phyloP scores from a whole-genome alignment of 2,113 vertebrate genomes.

The Coregonus clupeaformis region DNA sequence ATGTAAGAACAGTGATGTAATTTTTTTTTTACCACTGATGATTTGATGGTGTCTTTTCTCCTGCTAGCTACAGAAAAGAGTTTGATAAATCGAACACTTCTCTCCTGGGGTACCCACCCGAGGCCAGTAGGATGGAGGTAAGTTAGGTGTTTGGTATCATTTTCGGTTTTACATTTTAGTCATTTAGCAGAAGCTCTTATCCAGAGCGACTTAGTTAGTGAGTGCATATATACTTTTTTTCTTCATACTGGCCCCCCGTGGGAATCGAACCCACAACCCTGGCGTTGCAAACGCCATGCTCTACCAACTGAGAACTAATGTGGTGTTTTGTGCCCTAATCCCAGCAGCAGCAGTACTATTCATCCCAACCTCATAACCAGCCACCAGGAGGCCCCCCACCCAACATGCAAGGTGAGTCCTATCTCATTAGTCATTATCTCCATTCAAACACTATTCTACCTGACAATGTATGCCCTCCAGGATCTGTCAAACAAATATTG shows the following conservation, averaged over 20 bases:
- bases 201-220: no score
- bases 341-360: slow-evolving; percentile 50
- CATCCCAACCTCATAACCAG: slow-evolving; percentile 36
- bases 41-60: not conserved
- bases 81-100: slow-evolving; percentile 66
- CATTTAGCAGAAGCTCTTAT: no score
- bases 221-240: no score
- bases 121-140: slow-evolving; percentile 57
- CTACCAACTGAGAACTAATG: no score
- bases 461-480: not conserved
- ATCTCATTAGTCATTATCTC: not conserved
- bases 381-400: slow-evolving; percentile 39
- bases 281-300: no score
- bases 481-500: not conserved
- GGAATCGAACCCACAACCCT: no score
- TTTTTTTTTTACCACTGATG: not conserved
- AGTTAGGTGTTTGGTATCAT: slow-evolving; percentile 12
- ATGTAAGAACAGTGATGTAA: not conserved
- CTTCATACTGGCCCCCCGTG: no score
- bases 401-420: slow-evolving; percentile 60
- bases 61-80: slow-evolving; percentile 66
- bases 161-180: no score
- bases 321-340: not conserved
- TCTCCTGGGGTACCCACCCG: slow-evolving; percentile 66
- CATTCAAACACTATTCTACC: not conserved